Percentiles rank a stretch among this genome's conserved stretches.
Evolutionary conservation across 2,797 vertebrate species (phyloP).

Genomic region (Squalus acanthias): DNA sequence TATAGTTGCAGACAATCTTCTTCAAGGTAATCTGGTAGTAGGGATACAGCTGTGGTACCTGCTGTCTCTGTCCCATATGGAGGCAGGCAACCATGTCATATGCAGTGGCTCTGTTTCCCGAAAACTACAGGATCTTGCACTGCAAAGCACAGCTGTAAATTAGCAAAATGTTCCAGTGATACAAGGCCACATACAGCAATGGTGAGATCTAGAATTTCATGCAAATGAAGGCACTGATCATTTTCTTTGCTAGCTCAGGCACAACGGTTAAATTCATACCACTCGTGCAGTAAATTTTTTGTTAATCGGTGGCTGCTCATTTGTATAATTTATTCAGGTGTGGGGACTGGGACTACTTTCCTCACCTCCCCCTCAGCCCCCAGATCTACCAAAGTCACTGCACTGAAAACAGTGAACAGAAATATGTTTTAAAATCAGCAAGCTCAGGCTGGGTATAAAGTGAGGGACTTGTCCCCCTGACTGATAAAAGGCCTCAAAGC

Average conservation of each 20-base stretch:
- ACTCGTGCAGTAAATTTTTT: conserved; percentile 13
- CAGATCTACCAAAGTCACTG: neutral
- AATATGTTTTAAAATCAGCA: neutral
- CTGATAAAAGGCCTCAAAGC: neutral
- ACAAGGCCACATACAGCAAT: neutral
- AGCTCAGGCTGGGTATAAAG: neutral
- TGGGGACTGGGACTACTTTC: neutral
- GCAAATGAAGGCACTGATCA: neutral
- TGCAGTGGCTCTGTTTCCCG: neutral
- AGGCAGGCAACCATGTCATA: neutral
- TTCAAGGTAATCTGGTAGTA: neutral
- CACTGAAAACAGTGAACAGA: neutral
- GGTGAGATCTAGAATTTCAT: neutral
- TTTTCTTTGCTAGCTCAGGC: conserved; percentile 23
- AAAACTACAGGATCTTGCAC: neutral
- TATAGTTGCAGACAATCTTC: neutral
- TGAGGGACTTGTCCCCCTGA: neutral
- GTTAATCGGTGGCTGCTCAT: neutral
- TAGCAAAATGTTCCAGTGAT: neutral
- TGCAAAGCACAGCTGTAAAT: conserved; percentile 27
- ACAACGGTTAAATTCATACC: conserved; percentile 1
- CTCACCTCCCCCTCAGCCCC: neutral
- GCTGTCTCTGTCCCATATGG: conserved; percentile 23
- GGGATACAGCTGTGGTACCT: conserved; percentile 15
- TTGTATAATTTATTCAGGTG: neutral